Evolutionary conservation across 2,888 invertebrate genomes (phyloP).

Genomic region (Rugalucina vietnamica): DNA sequence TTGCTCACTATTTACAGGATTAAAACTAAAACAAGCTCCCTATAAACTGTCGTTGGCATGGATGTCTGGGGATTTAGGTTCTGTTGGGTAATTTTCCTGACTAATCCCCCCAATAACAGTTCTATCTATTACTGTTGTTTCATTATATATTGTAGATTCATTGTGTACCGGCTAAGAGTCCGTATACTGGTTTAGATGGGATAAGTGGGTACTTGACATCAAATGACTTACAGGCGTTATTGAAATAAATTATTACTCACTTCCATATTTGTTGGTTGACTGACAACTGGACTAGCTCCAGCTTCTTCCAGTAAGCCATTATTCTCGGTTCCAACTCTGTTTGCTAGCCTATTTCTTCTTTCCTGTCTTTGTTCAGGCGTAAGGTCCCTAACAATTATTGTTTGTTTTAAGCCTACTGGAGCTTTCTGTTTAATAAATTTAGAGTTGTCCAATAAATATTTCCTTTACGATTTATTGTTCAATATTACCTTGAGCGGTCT

Average conservation of each 20-base stretch:
- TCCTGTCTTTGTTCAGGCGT: not conserved
- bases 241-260: not conserved
- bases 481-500: not conserved
- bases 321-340: not conserved
- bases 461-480: not conserved
- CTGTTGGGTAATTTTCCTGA: too few relatives aligned
- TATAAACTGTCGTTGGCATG: not conserved
- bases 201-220: not conserved
- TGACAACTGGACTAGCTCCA: too few relatives aligned
- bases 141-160: not conserved
- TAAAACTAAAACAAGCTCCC: not conserved
- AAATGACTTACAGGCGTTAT: not conserved
- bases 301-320: not conserved
- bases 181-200: not conserved
- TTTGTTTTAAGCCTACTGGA: not conserved
- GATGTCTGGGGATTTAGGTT: not conserved
- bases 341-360: not conserved
- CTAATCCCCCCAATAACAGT: not conserved
- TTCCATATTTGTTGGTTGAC: not conserved
- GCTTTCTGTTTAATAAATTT: not conserved
- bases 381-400: not conserved
- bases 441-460: not conserved
- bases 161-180: not conserved
- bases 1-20: not conserved
- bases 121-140: not conserved